Percentiles rank a stretch among this genome's conserved stretches.
phyloP scores from a whole-genome alignment of 2,888 invertebrate species.

The Lochmaea crataegi region DNA sequence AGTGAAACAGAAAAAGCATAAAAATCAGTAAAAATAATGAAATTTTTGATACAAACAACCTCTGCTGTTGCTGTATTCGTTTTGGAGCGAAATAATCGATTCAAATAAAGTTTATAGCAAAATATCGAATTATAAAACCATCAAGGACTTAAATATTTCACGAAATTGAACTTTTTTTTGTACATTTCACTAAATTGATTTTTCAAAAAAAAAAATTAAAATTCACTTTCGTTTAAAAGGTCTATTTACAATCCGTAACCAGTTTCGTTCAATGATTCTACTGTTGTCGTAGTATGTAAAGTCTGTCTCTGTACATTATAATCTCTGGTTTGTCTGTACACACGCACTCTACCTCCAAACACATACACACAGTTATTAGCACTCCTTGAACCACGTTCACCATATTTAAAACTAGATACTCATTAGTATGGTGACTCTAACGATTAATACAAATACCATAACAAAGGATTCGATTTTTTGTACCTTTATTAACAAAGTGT shows the following conservation, averaged over 20 bases:
- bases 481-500: slow-evolving; percentile 52
- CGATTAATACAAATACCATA: slow-evolving; percentile 51
- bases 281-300: slow-evolving; percentile 5
- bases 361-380: slow-evolving; percentile 30
- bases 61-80: too few relatives aligned
- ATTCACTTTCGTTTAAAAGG: slow-evolving; percentile 9
- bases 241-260: slow-evolving; percentile 1
- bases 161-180: too few relatives aligned
- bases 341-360: not conserved
- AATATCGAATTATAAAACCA: too few relatives aligned
- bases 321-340: too few relatives aligned
- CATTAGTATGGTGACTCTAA: slow-evolving; percentile 56
- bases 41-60: too few relatives aligned
- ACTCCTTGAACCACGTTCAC: slow-evolving; percentile 46
- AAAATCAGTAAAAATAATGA: too few relatives aligned
- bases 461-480: slow-evolving; percentile 52
- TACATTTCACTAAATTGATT: not conserved
- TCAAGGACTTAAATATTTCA: too few relatives aligned
- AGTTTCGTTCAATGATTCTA: slow-evolving; percentile 9
- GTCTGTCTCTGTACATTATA: too few relatives aligned
- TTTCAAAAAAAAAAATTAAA: not conserved
- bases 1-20: too few relatives aligned
- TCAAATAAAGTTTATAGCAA: too few relatives aligned
- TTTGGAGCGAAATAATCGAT: too few relatives aligned
- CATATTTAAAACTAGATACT: slow-evolving; percentile 56